Evolutionary conservation across 2,888 invertebrate genomes (phyloP), one percentile per base, ranked within the genome.

Genomic region (Chromoteleia sp.): DNA sequence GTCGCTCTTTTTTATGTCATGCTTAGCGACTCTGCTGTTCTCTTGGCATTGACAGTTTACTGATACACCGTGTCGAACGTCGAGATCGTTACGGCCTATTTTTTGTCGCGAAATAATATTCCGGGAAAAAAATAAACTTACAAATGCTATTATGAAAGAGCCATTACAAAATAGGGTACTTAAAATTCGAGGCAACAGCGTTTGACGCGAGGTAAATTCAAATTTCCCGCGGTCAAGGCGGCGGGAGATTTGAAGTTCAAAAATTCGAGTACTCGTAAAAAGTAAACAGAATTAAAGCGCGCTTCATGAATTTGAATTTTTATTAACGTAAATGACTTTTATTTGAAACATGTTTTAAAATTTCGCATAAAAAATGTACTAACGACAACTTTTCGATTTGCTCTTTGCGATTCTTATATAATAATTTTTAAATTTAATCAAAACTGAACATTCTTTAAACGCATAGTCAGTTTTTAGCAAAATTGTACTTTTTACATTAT

Each of bases 31-130:
- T 70, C 30, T 50, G 70, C 30, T 75, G 15, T 52, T 70, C 75
- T 45, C 29, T 65, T 75, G 80, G 68, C 80, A 75, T 75, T 81
- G 80, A 75, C 70, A 81, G 75, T 71, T 65, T 52, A 75, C 80
- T 75, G 65, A 71, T 59, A 81, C 65, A 65, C 67, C 73, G 79
- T 73, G 73, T 67, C 58, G 61, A 43, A 15, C 61, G 52, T 36
- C 29, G 39, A 36, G 58, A 71, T 70, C 41, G 39, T 74, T 74
- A 63, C 74, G 33, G 70, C 3, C 48, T 48, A 39, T 68, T 80
- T 74, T 68, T 80, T 63, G 36, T n/a, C 17, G 15, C 15, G 56
- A 54, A 78, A 67, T 58, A 48, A 3, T 71, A 36, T 25, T 45
- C 36, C 48, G 25, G 10, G 29, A 71, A 39, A 70, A 39, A 70